These are phyloP conservation scores for Drosophila elegans DNA, from an alignment of 1,140 invertebrate genomes.

Conservation along the genomic window DNA sequence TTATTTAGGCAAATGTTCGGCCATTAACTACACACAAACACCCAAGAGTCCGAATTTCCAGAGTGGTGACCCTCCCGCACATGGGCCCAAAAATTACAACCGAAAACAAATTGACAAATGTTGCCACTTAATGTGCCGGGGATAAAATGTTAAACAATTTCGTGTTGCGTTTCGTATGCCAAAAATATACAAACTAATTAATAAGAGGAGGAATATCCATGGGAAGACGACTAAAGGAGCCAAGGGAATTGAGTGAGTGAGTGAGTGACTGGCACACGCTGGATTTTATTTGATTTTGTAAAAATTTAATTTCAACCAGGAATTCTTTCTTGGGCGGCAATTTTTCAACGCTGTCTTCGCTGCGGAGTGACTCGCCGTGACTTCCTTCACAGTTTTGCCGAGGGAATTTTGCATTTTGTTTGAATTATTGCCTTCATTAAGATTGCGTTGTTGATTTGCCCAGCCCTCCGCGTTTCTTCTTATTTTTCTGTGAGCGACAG, in stretches of 20 bases:
- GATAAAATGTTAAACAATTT: slow-evolving; percentile 80
- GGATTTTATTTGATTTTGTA: slow-evolving; percentile 82
- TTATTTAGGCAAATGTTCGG: slow-evolving; percentile 80
- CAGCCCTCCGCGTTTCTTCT: slow-evolving; percentile 18
- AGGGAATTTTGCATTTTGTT: slow-evolving; percentile 83
- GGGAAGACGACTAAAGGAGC: slow-evolving; percentile 22
- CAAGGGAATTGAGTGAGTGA: slow-evolving; percentile 12
- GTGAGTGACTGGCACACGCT: slow-evolving; percentile 61
- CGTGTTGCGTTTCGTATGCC: slow-evolving; percentile 68
- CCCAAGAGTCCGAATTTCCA: slow-evolving; percentile 19
- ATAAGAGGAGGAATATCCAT: slow-evolving; percentile 60
- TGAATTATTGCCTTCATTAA: slow-evolving; percentile 85
- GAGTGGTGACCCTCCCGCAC: slow-evolving; percentile 18
- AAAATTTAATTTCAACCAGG: slow-evolving; percentile 81
- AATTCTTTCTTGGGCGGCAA: slow-evolving; percentile 72
- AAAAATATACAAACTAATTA: slow-evolving; percentile 83
- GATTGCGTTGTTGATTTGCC: slow-evolving; percentile 82
- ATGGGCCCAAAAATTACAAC: slow-evolving; percentile 36
- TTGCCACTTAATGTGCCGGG: slow-evolving; percentile 76
- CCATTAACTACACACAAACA: slow-evolving; percentile 73
- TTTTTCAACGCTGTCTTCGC: slow-evolving; percentile 59
- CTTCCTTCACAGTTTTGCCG: slow-evolving; percentile 68
- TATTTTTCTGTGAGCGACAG: slow-evolving; percentile 60
- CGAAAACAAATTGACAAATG: slow-evolving; percentile 79
- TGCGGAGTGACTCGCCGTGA: slow-evolving; percentile 49